Conservation (phyloP, 2,888 invertebrate species). For the Ennomos erosarius region DNA sequence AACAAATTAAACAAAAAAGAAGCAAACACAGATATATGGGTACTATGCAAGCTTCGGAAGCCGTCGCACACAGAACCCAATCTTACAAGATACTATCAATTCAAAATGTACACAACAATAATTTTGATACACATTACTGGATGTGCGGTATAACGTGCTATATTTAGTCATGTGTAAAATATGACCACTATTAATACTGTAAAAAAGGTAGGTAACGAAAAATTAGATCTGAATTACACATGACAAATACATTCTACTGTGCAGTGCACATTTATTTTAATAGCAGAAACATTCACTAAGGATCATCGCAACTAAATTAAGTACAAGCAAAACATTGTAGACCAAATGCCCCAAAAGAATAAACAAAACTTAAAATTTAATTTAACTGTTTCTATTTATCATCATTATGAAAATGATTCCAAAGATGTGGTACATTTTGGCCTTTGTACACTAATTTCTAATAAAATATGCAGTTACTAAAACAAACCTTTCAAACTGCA, state of each 20-base stretch:
- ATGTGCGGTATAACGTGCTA: constrained; percentile 20
- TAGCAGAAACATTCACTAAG: constrained; percentile 64
- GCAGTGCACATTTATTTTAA: constrained; percentile 51
- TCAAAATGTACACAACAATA: constrained; percentile 41
- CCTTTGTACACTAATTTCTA: constrained; percentile 18
- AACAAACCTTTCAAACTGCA: constrained; percentile 50
- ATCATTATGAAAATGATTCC: not conserved
- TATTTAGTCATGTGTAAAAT: constrained; percentile 17
- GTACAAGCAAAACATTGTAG: constrained; percentile 55
- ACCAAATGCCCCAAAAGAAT: constrained; percentile 61
- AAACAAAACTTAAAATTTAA: constrained; percentile 1
- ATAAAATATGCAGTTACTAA: constrained; percentile 26
- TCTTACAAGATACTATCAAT: constrained; percentile 59
- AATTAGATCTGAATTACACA: constrained; percentile 41
- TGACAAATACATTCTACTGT: constrained; percentile 53
- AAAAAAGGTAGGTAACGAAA: too few relatives aligned
- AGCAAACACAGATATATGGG: constrained; percentile 73
- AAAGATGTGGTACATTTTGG: constrained; percentile 24
- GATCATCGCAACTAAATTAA: constrained; percentile 51
- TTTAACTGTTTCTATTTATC: not conserved
- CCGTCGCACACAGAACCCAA: constrained; percentile 70
- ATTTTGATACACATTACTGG: constrained; percentile 17
- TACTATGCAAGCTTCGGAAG: constrained; percentile 71
- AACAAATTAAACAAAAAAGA: constrained; percentile 86
- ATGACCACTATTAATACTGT: not conserved